Conservation (phyloP, 2,113 vertebrate genomes). For the Odontophorus gujanensis region DNA sequence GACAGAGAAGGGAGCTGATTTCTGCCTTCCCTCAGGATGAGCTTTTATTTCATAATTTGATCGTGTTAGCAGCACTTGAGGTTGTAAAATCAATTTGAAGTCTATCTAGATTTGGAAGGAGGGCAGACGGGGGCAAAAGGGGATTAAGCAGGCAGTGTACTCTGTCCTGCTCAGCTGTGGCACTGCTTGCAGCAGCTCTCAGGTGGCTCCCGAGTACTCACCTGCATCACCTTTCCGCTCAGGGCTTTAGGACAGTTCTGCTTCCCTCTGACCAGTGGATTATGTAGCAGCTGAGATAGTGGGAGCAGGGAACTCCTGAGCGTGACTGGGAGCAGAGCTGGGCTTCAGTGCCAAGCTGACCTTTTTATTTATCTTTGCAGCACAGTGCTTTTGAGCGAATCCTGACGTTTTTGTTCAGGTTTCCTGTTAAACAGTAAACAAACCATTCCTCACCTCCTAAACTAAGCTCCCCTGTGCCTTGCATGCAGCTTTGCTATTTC, state of each 20-base stretch:
- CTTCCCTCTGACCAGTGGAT: not conserved
- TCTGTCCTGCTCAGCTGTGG: not conserved
- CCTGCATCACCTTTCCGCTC: not conserved
- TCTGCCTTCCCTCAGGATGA: conserved; percentile 68
- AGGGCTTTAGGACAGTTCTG: not conserved
- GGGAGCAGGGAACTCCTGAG: not conserved
- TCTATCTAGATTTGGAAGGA: conserved; percentile 27
- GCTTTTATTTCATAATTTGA: conserved; percentile 68
- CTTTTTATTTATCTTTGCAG: not conserved
- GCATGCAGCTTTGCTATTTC: not conserved
- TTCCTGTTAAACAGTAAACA: conserved; percentile 19
- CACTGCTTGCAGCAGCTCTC: not conserved
- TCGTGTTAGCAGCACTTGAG: conserved; percentile 66
- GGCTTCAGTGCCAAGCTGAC: not conserved
- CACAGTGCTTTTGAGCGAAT: conserved; percentile 13
- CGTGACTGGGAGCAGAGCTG: not conserved
- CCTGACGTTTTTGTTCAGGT: conserved; percentile 13
- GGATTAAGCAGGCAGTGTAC: not conserved
- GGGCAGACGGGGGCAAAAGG: conserved; percentile 6
- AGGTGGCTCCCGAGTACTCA: not conserved
- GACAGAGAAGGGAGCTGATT: conserved; percentile 49
- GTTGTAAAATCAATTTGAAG: conserved; percentile 56
- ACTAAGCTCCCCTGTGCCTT: not conserved
- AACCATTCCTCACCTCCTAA: not conserved
- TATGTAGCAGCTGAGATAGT: not conserved